Base-by-base conservation (phyloP, 2,888 invertebrate genomes). In the Drosophila dives region DNA sequence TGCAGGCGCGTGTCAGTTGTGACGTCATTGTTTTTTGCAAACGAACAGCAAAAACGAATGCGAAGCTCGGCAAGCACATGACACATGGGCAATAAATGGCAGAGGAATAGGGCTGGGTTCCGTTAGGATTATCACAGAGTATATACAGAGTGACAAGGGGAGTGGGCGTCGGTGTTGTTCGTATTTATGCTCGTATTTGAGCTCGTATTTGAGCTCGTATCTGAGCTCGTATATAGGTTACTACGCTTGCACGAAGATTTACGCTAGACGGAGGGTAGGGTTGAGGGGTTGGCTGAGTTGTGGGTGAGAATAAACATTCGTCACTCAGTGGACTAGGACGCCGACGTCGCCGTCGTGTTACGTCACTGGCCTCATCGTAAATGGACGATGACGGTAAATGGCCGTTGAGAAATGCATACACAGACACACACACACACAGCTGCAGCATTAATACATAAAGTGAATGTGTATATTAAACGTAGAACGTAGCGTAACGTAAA, bases 401-500 rank as follows among this genome's bases (percentile, higher is more conserved):
- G 71, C 73, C 51, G 38, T 17, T 51, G 50, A 61, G 58, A 64
- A 54, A 66, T 53, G 66, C 56, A 58, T 45, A 34, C 33, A 65
- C 33, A 38, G 50, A 32, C 33, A 49, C 17, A 34, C 42, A 17
- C 20, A n/a, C 20, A 51, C 11, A 23, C 26, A 7, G 0, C 11
- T 36, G 32, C 34, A 49, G 33, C 7, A 29, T 62, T 23, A 23
- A 64, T 40, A 61, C 48, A 59, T 32, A 42, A 17, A 51, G 42
- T 45, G 60, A 48, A 50, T 53, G 58, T 81, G 83, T 86, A 79
- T 86, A 60, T 84, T 64, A 63, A 85, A 81, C 82, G 83, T 87
- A 87, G 89, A 85, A 81, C 82, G 83, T 87, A 89, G 89, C 87
- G 85, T 86, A 86, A 84, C 85, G 85, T 86, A 85, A 85, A 85